Conservation (phyloP, 2,113 vertebrate species). For the Malurus cyaneus region DNA sequence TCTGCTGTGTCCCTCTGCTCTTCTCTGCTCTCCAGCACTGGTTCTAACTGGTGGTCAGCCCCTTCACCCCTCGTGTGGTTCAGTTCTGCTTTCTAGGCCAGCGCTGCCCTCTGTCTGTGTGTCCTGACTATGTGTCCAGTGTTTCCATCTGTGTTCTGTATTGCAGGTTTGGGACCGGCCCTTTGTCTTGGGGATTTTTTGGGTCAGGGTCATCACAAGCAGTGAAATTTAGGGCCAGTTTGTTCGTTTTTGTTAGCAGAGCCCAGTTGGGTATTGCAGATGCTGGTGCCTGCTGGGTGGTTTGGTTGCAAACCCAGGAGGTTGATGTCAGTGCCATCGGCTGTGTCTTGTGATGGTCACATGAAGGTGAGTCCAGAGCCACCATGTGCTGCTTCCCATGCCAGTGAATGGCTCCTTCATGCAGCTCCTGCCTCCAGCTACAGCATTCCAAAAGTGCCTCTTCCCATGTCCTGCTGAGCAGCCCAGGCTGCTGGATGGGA, state of each 20-base stretch:
- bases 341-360: background rate
- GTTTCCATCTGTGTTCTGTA: conserved; percentile 47
- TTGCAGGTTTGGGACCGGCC: conserved; percentile 29
- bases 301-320: background rate
- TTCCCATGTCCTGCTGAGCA: background rate
- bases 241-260: background rate
- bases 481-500: background rate
- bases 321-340: background rate
- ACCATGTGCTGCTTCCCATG: accelerated
- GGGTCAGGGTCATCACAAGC: background rate
- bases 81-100: conserved; percentile 65
- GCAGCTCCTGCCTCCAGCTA: background rate
- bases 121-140: conserved; percentile 18
- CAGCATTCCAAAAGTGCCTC: background rate
- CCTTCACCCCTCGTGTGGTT: background rate
- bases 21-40: conserved; percentile 5
- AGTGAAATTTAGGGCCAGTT: background rate
- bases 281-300: background rate
- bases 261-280: background rate
- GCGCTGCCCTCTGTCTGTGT: background rate
- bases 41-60: background rate
- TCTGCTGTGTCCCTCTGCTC: conserved; percentile 12
- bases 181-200: background rate
- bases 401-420: background rate
- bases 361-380: background rate